Evolutionary conservation across 2,797 vertebrate species (phyloP).

Genomic region (Natrix natrix): DNA sequence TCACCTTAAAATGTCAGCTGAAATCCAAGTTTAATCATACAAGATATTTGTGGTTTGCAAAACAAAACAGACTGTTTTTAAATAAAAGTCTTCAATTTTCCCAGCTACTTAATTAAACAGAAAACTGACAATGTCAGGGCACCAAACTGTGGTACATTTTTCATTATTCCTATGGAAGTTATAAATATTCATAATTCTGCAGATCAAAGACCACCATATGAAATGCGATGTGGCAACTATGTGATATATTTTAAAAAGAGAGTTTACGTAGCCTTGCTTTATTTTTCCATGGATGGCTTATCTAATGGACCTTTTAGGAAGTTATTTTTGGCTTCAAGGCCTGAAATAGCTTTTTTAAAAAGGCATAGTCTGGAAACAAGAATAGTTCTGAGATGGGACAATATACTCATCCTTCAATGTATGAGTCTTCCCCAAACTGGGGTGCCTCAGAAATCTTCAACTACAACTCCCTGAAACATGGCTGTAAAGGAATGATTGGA

Average conservation of each 20-base stretch:
- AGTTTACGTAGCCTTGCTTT: slow-evolving; percentile 12
- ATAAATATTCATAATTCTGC: neutral
- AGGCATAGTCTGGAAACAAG: neutral
- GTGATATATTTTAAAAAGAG: neutral
- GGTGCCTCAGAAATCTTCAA: neutral
- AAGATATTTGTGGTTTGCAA: neutral
- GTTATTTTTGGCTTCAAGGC: slow-evolving; percentile 30
- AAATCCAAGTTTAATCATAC: neutral
- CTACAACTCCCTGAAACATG: neutral
- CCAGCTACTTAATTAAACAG: neutral
- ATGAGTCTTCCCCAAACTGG: neutral
- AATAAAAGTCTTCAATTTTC: neutral
- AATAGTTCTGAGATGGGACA: neutral
- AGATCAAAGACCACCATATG: neutral
- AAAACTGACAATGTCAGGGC: neutral
- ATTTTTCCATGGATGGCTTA: slow-evolving; percentile 5
- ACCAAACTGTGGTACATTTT: neutral
- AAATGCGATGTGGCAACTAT: neutral
- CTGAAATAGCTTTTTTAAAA: slow-evolving; percentile 13
- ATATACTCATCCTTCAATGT: neutral
- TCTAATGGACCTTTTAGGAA: slow-evolving; percentile 19
- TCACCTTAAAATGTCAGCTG: neutral
- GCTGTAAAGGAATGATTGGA: neutral
- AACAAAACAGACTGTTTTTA: neutral
- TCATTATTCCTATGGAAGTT: neutral